phyloP scores from a whole-genome alignment of 2,888 invertebrate genomes.

The Andrena fulva region DNA sequence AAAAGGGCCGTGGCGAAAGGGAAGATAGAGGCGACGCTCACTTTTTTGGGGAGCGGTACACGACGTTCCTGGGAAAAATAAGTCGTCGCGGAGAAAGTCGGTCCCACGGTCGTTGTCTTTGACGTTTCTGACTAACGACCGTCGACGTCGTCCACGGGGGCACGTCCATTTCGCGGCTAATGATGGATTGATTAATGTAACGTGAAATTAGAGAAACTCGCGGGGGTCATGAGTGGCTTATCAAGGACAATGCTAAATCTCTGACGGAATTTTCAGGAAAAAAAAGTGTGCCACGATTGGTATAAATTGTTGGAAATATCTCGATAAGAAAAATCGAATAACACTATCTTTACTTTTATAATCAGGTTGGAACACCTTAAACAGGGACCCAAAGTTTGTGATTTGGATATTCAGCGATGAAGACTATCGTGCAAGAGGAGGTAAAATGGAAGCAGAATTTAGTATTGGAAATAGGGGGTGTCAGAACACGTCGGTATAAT shows the following conservation, averaged over 20 bases:
- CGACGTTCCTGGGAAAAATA: conserved; percentile 24
- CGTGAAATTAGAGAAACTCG: conserved; percentile 64
- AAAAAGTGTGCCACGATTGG: too few species aligned
- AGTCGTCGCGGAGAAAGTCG: conserved; percentile 38
- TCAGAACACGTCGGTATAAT: too few species aligned
- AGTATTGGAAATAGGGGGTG: too few species aligned
- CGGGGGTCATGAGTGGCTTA: conserved; percentile 22
- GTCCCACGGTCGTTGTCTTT: conserved; percentile 63
- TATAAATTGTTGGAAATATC: too few species aligned
- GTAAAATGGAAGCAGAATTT: too few species aligned
- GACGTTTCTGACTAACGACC: conserved; percentile 71
- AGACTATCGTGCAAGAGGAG: too few species aligned
- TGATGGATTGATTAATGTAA: conserved; percentile 71
- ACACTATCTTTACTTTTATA: background rate
- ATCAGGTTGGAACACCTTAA: too few species aligned
- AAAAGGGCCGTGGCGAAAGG: conserved; percentile 3
- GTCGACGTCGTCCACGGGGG: conserved; percentile 4
- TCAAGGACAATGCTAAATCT: conserved; percentile 18
- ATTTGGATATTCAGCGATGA: too few species aligned
- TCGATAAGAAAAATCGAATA: too few species aligned
- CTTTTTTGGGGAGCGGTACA: conserved; percentile 3
- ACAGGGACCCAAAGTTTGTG: too few species aligned
- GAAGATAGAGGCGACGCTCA: background rate
- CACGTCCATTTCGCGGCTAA: conserved; percentile 57
- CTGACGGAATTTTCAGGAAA: background rate